Evolutionary conservation across 2,888 invertebrate genomes (phyloP).

Genomic region (Standfussiana lucernea): DNA sequence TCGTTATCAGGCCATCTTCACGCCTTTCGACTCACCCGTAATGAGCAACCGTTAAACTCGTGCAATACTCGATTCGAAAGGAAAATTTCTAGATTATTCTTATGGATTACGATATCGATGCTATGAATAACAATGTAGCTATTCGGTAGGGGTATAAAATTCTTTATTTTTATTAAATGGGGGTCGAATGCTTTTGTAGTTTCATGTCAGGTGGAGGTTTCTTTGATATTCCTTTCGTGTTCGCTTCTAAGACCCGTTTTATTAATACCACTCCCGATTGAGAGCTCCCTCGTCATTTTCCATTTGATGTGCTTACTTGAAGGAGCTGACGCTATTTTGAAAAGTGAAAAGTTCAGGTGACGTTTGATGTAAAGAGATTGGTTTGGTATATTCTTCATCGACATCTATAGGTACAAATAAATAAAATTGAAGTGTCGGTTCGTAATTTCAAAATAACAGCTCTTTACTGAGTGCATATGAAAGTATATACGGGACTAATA

Average conservation of each 20-base stretch:
- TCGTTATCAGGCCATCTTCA: slow-evolving; percentile 72
- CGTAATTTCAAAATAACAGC: no score
- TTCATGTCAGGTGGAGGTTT: slow-evolving; percentile 42
- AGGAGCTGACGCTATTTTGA: slow-evolving; percentile 1
- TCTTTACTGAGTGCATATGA: no score
- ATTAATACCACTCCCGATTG: slow-evolving; percentile 24
- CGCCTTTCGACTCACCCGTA: slow-evolving; percentile 65
- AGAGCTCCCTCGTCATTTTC: slow-evolving; percentile 14
- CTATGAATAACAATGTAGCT: slow-evolving; percentile 58
- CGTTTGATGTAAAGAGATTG: not conserved
- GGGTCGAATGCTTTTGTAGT: slow-evolving; percentile 51
- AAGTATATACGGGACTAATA: no score
- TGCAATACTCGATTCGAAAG: slow-evolving; percentile 64
- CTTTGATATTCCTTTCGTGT: slow-evolving; percentile 52
- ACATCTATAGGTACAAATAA: no score
- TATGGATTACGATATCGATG: slow-evolving; percentile 58
- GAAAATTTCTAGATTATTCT: slow-evolving; percentile 64
- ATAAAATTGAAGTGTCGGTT: no score
- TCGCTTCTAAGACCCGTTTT: slow-evolving; percentile 33
- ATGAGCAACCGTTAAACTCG: slow-evolving; percentile 62
- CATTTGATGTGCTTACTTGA: slow-evolving; percentile 18
- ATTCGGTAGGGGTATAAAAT: slow-evolving; percentile 35
- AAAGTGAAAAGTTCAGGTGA: not conserved
- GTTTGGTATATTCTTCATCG: not conserved
- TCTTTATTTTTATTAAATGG: slow-evolving; percentile 60